Evolutionary conservation across 2,113 vertebrate species (phyloP).

Genomic region (Corydoras sp.): DNA sequence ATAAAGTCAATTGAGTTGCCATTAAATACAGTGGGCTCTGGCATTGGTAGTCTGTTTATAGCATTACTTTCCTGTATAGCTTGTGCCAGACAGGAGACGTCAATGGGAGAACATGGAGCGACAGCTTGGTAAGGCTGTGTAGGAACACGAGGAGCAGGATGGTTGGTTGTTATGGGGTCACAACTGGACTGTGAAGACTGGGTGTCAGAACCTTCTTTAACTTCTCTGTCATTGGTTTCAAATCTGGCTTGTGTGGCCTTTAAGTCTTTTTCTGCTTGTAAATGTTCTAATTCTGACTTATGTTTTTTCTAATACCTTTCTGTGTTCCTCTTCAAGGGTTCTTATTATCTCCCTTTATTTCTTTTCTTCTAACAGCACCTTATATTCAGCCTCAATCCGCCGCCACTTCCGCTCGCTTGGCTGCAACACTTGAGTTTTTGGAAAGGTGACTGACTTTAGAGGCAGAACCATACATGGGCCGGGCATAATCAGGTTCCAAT

Average conservation of each 20-base stretch:
- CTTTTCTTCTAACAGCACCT: not conserved
- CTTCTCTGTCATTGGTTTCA: not conserved
- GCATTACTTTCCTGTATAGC: conserved; percentile 29
- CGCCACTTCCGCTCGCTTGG: not conserved
- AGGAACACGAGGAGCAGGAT: not conserved
- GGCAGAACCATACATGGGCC: not conserved
- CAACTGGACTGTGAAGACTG: not conserved
- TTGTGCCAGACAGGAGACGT: not conserved
- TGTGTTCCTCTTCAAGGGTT: not conserved
- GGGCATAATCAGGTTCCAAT: not conserved
- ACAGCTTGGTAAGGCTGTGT: too few relatives aligned
- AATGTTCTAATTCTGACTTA: not conserved
- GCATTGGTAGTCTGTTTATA: conserved; percentile 28
- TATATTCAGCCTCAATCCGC: not conserved
- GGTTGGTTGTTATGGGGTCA: not conserved
- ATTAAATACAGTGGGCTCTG: conserved; percentile 26
- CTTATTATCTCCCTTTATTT: not conserved
- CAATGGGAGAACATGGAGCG: too few relatives aligned
- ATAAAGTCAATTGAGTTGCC: conserved; percentile 26
- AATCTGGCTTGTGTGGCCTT: not conserved
- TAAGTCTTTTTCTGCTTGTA: not conserved
- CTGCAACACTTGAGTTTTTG: not conserved
- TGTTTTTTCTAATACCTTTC: not conserved
- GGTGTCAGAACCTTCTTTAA: not conserved
- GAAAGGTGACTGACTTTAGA: not conserved